These are phyloP conservation scores for Carcina quercana DNA, from an alignment of 2,888 invertebrate genomes.

Conservation along the genomic window DNA sequence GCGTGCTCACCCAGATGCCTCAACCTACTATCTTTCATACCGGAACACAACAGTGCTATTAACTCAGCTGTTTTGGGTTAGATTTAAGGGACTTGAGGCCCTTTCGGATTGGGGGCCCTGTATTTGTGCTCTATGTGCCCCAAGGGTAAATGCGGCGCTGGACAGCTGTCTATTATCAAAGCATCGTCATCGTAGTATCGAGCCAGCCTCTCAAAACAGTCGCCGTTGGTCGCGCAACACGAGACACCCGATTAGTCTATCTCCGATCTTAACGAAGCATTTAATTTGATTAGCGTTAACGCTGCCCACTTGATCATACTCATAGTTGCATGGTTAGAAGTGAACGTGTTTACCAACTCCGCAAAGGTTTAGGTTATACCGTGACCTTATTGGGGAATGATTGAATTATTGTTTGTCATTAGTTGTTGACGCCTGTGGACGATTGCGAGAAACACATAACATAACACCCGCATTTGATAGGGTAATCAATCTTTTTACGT, in stretches of 20 bases:
- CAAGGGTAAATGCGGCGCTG: no score
- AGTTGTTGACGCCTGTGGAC: slow-evolving; percentile 15
- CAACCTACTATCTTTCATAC: no score
- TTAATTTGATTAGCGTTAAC: slow-evolving; percentile 45
- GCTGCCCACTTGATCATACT: slow-evolving; percentile 38
- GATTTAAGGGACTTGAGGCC: no score
- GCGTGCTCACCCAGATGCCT: no score
- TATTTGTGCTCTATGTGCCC: no score
- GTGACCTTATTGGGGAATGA: slow-evolving; percentile 37
- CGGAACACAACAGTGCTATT: no score
- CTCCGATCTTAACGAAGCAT: slow-evolving; percentile 42
- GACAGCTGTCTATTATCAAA: slow-evolving; percentile 30
- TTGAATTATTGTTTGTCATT: slow-evolving; percentile 32
- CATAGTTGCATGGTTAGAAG: slow-evolving; percentile 28
- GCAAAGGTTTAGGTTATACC: slow-evolving; percentile 42
- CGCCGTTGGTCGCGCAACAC: slow-evolving; percentile 13
- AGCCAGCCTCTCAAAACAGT: slow-evolving; percentile 27
- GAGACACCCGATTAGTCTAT: slow-evolving; percentile 24
- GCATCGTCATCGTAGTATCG: slow-evolving; percentile 12
- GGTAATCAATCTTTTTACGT: no score
- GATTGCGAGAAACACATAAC: slow-evolving; percentile 10
- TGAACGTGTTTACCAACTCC: slow-evolving; percentile 21
- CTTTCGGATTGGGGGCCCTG: no score
- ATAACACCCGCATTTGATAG: no score
- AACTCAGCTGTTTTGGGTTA: no score